These are phyloP conservation scores for Hololepta plana DNA, from an alignment of 2,888 invertebrate species.

Conservation along the genomic window DNA sequence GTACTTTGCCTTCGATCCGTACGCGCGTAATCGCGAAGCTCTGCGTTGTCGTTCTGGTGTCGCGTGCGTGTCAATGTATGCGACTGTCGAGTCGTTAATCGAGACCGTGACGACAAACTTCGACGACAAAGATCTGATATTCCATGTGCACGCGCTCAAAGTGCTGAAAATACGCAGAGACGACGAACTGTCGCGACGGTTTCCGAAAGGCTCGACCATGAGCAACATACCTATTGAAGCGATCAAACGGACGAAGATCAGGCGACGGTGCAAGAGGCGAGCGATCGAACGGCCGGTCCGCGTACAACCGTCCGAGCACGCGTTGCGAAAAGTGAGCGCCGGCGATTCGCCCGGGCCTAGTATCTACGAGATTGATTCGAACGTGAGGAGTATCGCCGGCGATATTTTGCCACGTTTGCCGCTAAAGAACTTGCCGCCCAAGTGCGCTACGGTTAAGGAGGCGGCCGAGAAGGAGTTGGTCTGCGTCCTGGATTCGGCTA, in stretches of 20 bases:
- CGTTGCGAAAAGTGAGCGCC: slow-evolving; percentile 17
- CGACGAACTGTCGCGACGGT: slow-evolving; percentile 16
- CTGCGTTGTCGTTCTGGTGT: slow-evolving; percentile 30
- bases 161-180: slow-evolving; percentile 27
- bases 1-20: slow-evolving; percentile 47
- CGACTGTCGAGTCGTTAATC: slow-evolving; percentile 37
- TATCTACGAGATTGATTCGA: slow-evolving; percentile 20
- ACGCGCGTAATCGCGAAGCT: slow-evolving; percentile 38
- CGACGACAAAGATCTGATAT: slow-evolving; percentile 29
- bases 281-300: slow-evolving; percentile 21
- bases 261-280: slow-evolving; percentile 18
- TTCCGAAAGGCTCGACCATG: slow-evolving; percentile 19
- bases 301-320: slow-evolving; percentile 14
- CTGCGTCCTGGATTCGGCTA: slow-evolving; percentile 36
- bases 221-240: slow-evolving; percentile 19
- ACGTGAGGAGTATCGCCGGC: slow-evolving; percentile 19
- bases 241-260: slow-evolving; percentile 18
- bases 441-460: slow-evolving; percentile 5
- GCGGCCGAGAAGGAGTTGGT: slow-evolving; percentile 13
- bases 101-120: slow-evolving; percentile 34
- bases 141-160: slow-evolving; percentile 41
- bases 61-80: slow-evolving; percentile 44
- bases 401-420: slow-evolving; percentile 16
- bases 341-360: slow-evolving; percentile 16
- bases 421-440: slow-evolving; percentile 4